phyloP scores from a whole-genome alignment of 2,888 invertebrate species.

The Cacoxenus indagator region DNA sequence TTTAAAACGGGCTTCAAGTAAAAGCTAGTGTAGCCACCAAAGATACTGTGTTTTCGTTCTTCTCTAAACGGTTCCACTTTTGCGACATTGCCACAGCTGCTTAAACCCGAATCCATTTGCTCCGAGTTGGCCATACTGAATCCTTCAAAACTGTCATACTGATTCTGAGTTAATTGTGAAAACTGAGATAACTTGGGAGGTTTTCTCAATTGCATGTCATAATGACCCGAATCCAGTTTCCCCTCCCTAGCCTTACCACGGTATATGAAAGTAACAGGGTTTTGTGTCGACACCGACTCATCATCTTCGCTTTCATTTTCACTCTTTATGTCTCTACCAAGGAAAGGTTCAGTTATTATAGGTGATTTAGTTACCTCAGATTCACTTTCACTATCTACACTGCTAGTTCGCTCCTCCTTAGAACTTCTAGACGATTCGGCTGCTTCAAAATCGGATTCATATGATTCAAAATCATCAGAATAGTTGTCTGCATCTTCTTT shows the following conservation, averaged over 20 bases:
- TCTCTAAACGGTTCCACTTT: slow-evolving; percentile 12
- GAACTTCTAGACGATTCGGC: slow-evolving; percentile 43
- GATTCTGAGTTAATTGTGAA: slow-evolving; percentile 35
- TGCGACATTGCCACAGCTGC: slow-evolving; percentile 49
- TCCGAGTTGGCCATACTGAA: slow-evolving; percentile 60
- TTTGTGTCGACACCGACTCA: slow-evolving; percentile 64
- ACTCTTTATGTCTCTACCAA: slow-evolving; percentile 1
- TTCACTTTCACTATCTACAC: slow-evolving; percentile 11
- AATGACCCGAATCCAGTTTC: slow-evolving; percentile 75
- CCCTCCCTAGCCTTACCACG: slow-evolving; percentile 71
- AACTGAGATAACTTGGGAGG: slow-evolving; percentile 36
- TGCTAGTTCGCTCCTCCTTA: slow-evolving; percentile 32
- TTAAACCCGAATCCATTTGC: slow-evolving; percentile 68
- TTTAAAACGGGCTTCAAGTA: slow-evolving; percentile 48
- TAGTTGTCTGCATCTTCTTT: slow-evolving; percentile 63
- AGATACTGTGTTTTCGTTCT: slow-evolving; percentile 43
- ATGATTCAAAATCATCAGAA: slow-evolving; percentile 75
- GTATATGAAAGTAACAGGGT: slow-evolving; percentile 66
- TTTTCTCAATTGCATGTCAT: slow-evolving; percentile 70
- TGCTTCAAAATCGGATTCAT: slow-evolving; percentile 74
- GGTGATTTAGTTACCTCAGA: neutral
- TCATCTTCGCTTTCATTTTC: slow-evolving; percentile 49
- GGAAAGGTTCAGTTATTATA: neutral
- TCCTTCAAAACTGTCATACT: slow-evolving; percentile 64
- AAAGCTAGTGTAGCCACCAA: slow-evolving; percentile 60